Conservation (phyloP, 1,140 invertebrate genomes). For the Brachionus manjavacas region DNA sequence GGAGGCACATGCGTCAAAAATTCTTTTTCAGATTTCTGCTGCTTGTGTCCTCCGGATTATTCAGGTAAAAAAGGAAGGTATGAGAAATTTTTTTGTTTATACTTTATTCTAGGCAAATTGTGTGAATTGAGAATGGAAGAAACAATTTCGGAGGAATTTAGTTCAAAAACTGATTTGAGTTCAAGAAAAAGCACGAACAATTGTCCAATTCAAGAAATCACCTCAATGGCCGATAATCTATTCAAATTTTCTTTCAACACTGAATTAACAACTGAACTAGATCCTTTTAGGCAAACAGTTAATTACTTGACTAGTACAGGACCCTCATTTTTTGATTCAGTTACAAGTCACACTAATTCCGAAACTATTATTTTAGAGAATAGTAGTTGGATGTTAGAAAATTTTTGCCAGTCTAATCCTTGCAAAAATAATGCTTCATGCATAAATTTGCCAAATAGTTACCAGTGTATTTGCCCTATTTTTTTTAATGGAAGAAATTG, state of each 20-base stretch:
- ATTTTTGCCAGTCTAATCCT: neutral
- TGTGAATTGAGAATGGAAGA: neutral
- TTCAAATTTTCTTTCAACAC: neutral
- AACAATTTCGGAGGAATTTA: neutral
- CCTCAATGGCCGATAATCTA: neutral
- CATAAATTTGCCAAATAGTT: neutral
- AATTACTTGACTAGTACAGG: too few species aligned
- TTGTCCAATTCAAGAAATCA: neutral
- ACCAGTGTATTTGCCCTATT: neutral
- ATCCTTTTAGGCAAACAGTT: neutral
- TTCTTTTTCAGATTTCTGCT: neutral
- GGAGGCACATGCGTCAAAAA: conserved; percentile 19
- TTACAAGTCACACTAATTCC: neutral
- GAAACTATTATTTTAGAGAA: neutral
- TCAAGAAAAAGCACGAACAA: neutral
- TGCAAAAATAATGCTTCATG: conserved; percentile 19
- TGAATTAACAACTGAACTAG: neutral
- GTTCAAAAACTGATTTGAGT: neutral
- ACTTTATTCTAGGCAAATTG: neutral
- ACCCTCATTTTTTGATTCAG: neutral
- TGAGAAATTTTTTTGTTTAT: neutral
- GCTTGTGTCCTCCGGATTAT: neutral
- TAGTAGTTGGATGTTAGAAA: too few species aligned
- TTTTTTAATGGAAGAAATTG: neutral
- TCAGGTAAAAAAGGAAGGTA: neutral